Conservation (phyloP, 2,888 invertebrate species). For the Apamea epomidion region DNA sequence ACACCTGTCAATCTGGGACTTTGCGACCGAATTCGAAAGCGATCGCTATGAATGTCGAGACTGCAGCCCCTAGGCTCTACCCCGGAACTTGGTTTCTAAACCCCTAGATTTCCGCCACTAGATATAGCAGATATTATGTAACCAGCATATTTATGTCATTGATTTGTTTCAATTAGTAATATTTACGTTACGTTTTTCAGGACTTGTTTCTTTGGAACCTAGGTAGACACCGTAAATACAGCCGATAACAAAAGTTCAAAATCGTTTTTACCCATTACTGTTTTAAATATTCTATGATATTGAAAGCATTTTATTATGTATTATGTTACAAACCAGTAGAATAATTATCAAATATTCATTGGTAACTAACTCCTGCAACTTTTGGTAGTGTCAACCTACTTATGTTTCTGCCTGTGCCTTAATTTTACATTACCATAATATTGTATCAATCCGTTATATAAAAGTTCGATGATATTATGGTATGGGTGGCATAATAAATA, state of each 20-base stretch:
- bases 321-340: not conserved
- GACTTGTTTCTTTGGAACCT: not conserved
- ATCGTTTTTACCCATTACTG: not conserved
- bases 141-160: not conserved
- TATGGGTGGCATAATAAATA: slow-evolving; percentile 40
- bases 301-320: not conserved
- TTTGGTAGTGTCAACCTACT: not conserved
- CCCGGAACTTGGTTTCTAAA: too few species aligned
- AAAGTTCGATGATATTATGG: slow-evolving; percentile 27
- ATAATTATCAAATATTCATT: not conserved
- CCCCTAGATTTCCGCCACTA: too few species aligned
- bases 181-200: not conserved
- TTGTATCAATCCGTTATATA: slow-evolving; percentile 46
- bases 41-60: too few species aligned
- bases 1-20: too few species aligned
- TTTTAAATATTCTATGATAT: not conserved
- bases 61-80: too few species aligned
- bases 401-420: not conserved
- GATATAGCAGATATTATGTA: not conserved
- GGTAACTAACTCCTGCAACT: not conserved
- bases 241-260: not conserved
- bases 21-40: too few species aligned
- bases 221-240: not conserved
- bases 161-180: not conserved
- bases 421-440: slow-evolving; percentile 48